Percentiles rank a stretch among this genome's conserved stretches.
phyloP scores from a whole-genome alignment of 1,140 invertebrate species.

The Ceratina australensis region DNA sequence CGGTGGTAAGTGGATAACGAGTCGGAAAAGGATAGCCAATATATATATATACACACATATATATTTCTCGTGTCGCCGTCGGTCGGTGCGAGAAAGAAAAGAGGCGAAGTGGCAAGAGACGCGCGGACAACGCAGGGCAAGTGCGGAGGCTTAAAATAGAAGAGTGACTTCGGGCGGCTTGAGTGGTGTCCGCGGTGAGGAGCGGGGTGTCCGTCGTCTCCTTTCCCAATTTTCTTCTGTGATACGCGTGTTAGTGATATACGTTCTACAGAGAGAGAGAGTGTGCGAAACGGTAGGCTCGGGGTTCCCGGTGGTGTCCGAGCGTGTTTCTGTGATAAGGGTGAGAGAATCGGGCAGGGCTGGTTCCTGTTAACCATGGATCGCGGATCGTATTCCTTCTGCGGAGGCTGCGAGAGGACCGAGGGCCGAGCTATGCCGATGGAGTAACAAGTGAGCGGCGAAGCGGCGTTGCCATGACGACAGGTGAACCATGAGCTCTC shows the following conservation, averaged over 20 bases:
- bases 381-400: constrained; percentile 66
- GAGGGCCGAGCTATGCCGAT: constrained; percentile 72
- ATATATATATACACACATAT: too few relatives aligned
- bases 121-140: constrained; percentile 52
- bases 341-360: constrained; percentile 32
- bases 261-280: not conserved
- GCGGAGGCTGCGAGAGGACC: constrained; percentile 75
- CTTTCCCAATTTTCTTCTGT: constrained; percentile 52
- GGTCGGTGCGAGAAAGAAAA: constrained; percentile 13
- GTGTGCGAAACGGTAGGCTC: not conserved
- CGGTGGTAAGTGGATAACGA: constrained; percentile 73
- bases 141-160: constrained; percentile 58
- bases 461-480: constrained; percentile 79
- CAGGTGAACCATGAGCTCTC: constrained; percentile 76
- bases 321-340: constrained; percentile 45
- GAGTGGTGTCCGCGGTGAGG: constrained; percentile 46
- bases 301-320: constrained; percentile 15
- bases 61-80: not conserved
- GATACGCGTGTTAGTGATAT: constrained; percentile 45
- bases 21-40: constrained; percentile 50
- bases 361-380: constrained; percentile 65
- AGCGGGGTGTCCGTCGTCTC: constrained; percentile 48
- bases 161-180: constrained; percentile 58
- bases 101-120: constrained; percentile 22
- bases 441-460: constrained; percentile 79